Evolutionary conservation across 2,888 invertebrate genomes (phyloP).

Genomic region (Drosophila phalerata): DNA sequence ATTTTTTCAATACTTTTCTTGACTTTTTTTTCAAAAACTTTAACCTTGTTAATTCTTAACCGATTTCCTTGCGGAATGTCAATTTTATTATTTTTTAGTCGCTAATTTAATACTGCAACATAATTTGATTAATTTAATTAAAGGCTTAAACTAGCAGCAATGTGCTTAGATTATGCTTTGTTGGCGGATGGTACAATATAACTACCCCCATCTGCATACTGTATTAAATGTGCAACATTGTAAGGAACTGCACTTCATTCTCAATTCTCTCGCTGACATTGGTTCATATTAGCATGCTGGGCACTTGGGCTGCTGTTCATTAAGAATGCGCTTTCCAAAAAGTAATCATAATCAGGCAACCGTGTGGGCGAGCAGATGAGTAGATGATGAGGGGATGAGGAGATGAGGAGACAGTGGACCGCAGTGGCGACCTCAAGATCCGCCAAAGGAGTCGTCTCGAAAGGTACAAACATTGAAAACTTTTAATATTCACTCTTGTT

Average conservation of each 20-base stretch:
- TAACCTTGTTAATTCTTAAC: no score
- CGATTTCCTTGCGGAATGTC: no score
- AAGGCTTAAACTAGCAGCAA: not conserved
- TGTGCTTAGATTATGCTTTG: not conserved
- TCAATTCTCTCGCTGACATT: slow-evolving; percentile 2
- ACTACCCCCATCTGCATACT: not conserved
- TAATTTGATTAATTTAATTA: no score
- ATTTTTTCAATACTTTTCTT: no score
- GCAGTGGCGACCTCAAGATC: slow-evolving; percentile 35
- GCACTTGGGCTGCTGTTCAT: slow-evolving; percentile 49
- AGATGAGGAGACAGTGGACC: slow-evolving; percentile 1
- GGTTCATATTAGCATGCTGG: slow-evolving; percentile 29
- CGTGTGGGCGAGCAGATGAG: slow-evolving; percentile 25
- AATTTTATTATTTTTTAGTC: no score
- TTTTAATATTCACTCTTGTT: slow-evolving; percentile 75
- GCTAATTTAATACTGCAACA: no score
- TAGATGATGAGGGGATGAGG: not conserved
- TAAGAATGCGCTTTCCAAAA: slow-evolving; percentile 46
- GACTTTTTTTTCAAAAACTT: no score
- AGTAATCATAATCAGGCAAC: slow-evolving; percentile 65
- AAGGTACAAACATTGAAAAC: slow-evolving; percentile 71
- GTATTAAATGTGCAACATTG: slow-evolving; percentile 11
- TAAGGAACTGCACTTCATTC: not conserved
- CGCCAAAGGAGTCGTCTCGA: slow-evolving; percentile 45
- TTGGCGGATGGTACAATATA: not conserved